phyloP scores from a whole-genome alignment of 1,140 invertebrate species.

The Calephelis nemesis region DNA sequence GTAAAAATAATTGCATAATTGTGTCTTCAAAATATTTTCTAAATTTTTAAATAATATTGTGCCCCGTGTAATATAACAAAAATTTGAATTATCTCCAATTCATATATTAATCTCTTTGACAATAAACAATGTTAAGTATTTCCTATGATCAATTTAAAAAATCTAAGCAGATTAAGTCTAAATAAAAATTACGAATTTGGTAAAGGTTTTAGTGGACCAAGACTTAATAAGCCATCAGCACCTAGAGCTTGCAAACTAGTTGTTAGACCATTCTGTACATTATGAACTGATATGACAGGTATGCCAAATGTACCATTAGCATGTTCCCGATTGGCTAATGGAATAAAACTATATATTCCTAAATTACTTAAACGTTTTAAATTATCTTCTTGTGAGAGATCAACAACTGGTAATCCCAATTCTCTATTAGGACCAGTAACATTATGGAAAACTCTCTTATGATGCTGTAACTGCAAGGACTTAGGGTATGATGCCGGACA shows the following conservation, averaged over 20 bases:
- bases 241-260: slow-evolving; percentile 83
- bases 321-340: slow-evolving; percentile 82
- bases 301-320: slow-evolving; percentile 84
- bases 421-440: slow-evolving; percentile 76
- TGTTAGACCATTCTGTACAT: slow-evolving; percentile 81
- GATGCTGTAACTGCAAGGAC: slow-evolving; percentile 82
- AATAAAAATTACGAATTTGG: slow-evolving; percentile 61
- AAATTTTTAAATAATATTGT: too few relatives aligned
- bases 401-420: slow-evolving; percentile 86
- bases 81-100: not conserved
- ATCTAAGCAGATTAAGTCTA: not conserved
- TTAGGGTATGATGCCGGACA: slow-evolving; percentile 86
- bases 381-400: slow-evolving; percentile 83
- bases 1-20: not conserved
- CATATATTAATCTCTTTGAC: not conserved
- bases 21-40: too few relatives aligned
- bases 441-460: slow-evolving; percentile 85
- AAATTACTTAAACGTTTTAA: slow-evolving; percentile 82
- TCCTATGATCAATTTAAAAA: not conserved
- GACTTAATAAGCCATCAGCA: slow-evolving; percentile 83
- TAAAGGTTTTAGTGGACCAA: slow-evolving; percentile 84
- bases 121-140: not conserved
- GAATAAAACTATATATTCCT: slow-evolving; percentile 87
- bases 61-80: not conserved
- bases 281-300: slow-evolving; percentile 86